Evolutionary conservation across 2,113 vertebrate species (phyloP).

Genomic region (Lophius piscatorius): DNA sequence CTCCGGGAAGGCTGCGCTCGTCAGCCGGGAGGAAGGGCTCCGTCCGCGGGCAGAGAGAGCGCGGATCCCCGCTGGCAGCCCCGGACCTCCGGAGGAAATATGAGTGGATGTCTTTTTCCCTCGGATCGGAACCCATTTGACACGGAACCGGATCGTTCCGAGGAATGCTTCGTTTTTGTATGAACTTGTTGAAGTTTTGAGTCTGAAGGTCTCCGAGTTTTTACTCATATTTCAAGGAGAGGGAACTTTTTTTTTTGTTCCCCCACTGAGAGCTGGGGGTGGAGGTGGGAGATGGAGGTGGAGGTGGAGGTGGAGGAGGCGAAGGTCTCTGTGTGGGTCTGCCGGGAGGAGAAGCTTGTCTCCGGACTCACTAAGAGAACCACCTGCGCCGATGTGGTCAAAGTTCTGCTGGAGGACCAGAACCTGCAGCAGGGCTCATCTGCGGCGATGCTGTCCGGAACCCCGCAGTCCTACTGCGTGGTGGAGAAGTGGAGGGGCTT

Average conservation of each 20-base stretch:
- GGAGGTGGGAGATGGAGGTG: slow-evolving; percentile 71
- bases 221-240: too few relatives aligned
- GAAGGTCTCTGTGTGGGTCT: slow-evolving; percentile 94
- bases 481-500: slow-evolving; percentile 98
- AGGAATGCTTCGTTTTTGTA: too few relatives aligned
- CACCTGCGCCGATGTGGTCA: slow-evolving; percentile 92
- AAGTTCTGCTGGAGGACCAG: slow-evolving; percentile 89
- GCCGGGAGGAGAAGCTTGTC: slow-evolving; percentile 94
- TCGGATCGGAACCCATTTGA: too few relatives aligned
- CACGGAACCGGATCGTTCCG: too few relatives aligned
- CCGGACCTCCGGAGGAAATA: not conserved
- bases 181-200: too few relatives aligned
- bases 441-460: slow-evolving; percentile 84
- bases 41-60: too few relatives aligned
- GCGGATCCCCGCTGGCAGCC: slow-evolving; percentile 24
- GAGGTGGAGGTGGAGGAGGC: slow-evolving; percentile 86
- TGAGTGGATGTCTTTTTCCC: not conserved
- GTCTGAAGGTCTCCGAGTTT: too few relatives aligned
- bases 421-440: slow-evolving; percentile 76
- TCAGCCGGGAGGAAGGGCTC: slow-evolving; percentile 20
- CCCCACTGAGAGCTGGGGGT: slow-evolving; percentile 70
- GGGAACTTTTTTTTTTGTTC: too few relatives aligned
- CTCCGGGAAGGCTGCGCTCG: slow-evolving; percentile 5
- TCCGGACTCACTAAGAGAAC: slow-evolving; percentile 91
- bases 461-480: slow-evolving; percentile 90